A percentile compares a stretch with the other conserved stretches of the same genome.
Conservation (phyloP, 2,797 vertebrate species). For the Myotis findleyi region DNA sequence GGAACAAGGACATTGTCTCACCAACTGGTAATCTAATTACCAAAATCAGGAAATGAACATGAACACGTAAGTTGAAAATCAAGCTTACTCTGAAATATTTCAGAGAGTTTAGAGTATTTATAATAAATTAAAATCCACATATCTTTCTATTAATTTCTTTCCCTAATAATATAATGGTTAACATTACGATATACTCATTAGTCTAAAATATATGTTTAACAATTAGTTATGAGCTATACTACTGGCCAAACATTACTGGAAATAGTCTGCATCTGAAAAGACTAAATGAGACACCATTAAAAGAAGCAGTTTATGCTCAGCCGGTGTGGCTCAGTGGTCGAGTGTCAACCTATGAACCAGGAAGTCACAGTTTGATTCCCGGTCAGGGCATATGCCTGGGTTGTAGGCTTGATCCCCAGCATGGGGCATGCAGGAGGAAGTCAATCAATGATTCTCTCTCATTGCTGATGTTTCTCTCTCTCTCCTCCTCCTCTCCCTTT, state of each 20-base stretch:
- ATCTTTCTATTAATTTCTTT: neutral
- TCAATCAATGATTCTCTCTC: too few relatives aligned
- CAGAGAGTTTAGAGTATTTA: neutral
- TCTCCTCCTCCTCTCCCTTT: too few relatives aligned
- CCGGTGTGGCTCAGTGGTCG: too few relatives aligned
- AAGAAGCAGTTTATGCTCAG: too few relatives aligned
- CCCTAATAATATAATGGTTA: neutral
- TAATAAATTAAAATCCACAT: neutral
- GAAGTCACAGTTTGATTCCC: too few relatives aligned
- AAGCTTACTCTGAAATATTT: neutral
- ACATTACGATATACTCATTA: neutral
- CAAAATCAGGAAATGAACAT: neutral
- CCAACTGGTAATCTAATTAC: neutral
- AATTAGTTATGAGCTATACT: neutral
- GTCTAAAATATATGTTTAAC: neutral
- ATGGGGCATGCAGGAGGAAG: too few relatives aligned
- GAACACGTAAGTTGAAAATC: slow-evolving; percentile 11
- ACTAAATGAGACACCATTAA: neutral
- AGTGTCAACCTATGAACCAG: too few relatives aligned
- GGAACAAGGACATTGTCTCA: neutral
- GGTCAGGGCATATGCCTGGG: too few relatives aligned
- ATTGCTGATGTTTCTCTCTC: too few relatives aligned
- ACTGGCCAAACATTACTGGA: neutral
- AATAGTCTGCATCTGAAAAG: neutral
- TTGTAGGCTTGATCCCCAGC: too few relatives aligned